phyloP scores from a whole-genome alignment of 1,140 invertebrate genomes.

The Sycophaga agraensis region DNA sequence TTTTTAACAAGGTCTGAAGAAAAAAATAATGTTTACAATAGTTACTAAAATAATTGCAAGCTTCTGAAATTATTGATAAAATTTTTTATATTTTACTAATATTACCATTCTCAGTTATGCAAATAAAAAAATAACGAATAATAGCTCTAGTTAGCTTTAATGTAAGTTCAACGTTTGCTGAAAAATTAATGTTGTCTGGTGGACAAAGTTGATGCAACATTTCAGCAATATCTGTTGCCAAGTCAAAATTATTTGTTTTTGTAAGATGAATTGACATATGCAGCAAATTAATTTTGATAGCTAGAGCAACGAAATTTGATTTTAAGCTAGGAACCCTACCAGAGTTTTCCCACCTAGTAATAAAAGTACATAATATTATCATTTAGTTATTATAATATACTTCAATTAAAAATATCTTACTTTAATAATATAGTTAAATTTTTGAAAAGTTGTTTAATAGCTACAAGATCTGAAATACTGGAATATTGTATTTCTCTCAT shows the following conservation, averaged over 20 bases:
- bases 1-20: slow-evolving; percentile 57
- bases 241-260: slow-evolving; percentile 46
- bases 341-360: slow-evolving; percentile 58
- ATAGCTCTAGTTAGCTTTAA: slow-evolving; percentile 69
- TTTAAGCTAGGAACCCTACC: slow-evolving; percentile 48
- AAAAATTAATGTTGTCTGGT: slow-evolving; percentile 42
- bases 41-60: too few species aligned
- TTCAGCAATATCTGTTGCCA: slow-evolving; percentile 55
- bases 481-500: slow-evolving; percentile 49
- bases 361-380: neutral
- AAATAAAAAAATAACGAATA: slow-evolving; percentile 76
- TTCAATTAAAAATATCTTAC: slow-evolving; percentile 36
- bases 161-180: slow-evolving; percentile 54
- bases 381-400: neutral
- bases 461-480: slow-evolving; percentile 29
- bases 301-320: slow-evolving; percentile 54
- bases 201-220: slow-evolving; percentile 54
- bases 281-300: slow-evolving; percentile 55
- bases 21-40: too few species aligned
- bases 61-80: too few species aligned
- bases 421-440: slow-evolving; percentile 57
- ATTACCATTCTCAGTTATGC: slow-evolving; percentile 66
- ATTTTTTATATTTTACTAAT: slow-evolving; percentile 39
- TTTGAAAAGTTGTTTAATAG: slow-evolving; percentile 50
- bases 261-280: slow-evolving; percentile 52